phyloP scores from a whole-genome alignment of 1,140 invertebrate species.

The Bombus difficillimus region DNA sequence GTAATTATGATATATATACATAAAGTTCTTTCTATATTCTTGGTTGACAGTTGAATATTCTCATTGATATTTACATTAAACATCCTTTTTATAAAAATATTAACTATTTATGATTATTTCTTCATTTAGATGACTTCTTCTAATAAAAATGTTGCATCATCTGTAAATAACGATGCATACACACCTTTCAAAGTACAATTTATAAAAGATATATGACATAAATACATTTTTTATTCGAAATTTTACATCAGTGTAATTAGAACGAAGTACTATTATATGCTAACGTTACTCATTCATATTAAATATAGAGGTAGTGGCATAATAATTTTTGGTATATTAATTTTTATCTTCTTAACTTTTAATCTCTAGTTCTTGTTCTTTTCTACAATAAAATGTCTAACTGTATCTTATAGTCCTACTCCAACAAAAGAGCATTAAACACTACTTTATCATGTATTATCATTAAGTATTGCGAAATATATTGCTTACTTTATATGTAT shows the following conservation, averaged over 20 bases:
- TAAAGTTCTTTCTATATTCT: background rate
- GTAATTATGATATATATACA: background rate
- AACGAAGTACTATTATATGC: background rate
- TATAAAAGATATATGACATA: background rate
- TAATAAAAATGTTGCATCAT: slow-evolving; percentile 12
- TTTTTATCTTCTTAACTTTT: background rate
- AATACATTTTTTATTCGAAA: background rate
- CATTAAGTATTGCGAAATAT: slow-evolving; percentile 67
- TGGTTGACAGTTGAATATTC: background rate
- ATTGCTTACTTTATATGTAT: slow-evolving; percentile 49
- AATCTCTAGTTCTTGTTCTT: background rate
- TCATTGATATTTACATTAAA: background rate
- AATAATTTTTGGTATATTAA: background rate
- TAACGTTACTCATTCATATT: too few species aligned
- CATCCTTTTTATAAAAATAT: background rate
- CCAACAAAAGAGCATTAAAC: slow-evolving; percentile 53
- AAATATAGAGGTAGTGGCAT: background rate
- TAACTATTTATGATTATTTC: background rate
- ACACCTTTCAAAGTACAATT: background rate
- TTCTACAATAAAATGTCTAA: background rate
- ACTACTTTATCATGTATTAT: slow-evolving; percentile 65
- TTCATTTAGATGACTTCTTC: background rate
- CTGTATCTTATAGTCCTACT: slow-evolving; percentile 31
- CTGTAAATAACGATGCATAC: background rate
- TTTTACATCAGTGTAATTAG: background rate